Conservation (phyloP, 2,888 invertebrate species). For the Microchrysa polita region DNA sequence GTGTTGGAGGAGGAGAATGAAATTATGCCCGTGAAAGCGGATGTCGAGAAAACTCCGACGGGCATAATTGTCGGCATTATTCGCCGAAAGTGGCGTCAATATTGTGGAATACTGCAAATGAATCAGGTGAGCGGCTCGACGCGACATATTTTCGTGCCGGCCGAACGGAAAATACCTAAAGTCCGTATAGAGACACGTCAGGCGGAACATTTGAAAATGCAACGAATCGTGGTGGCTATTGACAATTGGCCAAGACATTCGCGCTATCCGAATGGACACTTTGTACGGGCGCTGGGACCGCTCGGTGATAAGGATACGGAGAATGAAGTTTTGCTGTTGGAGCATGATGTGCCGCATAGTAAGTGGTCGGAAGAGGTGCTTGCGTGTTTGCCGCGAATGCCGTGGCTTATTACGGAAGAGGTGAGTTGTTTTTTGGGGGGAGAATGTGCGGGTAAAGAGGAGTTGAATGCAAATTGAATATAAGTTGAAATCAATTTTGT, state of each 20-base stretch:
- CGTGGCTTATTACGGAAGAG: slow-evolving; percentile 88
- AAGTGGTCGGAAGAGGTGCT: slow-evolving; percentile 95
- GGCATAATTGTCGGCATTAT: slow-evolving; percentile 93
- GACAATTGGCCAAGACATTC: slow-evolving; percentile 97
- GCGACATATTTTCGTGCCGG: slow-evolving; percentile 91
- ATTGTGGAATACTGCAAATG: slow-evolving; percentile 93
- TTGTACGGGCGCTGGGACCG: slow-evolving; percentile 90
- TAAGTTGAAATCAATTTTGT: too few species aligned
- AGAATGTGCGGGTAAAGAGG: too few species aligned
- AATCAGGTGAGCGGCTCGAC: slow-evolving; percentile 75
- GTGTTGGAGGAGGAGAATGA: slow-evolving; percentile 72
- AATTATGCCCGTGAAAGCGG: slow-evolving; percentile 59
- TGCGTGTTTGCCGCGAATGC: slow-evolving; percentile 86
- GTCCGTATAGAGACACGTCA: slow-evolving; percentile 96
- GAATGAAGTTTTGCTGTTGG: slow-evolving; percentile 94
- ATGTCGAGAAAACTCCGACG: slow-evolving; percentile 70
- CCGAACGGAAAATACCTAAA: slow-evolving; percentile 92
- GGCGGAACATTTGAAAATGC: slow-evolving; percentile 78
- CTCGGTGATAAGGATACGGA: slow-evolving; percentile 95
- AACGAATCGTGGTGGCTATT: slow-evolving; percentile 93
- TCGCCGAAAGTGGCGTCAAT: slow-evolving; percentile 95
- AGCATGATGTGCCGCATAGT: slow-evolving; percentile 97
- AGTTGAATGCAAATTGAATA: too few species aligned
- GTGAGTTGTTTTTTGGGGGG: too few species aligned
- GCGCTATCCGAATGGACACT: slow-evolving; percentile 94